Conservation (phyloP, 2,113 vertebrate genomes). For the Chroicocephalus ridibundus region DNA sequence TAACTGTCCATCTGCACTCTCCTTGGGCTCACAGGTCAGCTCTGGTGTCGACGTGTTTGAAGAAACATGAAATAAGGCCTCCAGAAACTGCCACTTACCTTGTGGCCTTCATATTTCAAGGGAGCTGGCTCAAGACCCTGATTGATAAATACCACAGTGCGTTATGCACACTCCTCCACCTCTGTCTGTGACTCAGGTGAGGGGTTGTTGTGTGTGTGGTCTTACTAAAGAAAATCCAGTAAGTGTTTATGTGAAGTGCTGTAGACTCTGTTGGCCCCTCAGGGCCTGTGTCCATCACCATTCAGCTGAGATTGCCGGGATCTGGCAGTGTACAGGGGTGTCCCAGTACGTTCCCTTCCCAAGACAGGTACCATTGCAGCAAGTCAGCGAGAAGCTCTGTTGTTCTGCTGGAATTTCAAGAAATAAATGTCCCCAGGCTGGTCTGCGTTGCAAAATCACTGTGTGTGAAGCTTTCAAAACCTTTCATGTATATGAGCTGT, state of each 20-base stretch:
- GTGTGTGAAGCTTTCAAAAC: not conserved
- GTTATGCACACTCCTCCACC: not conserved
- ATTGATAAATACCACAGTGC: not conserved
- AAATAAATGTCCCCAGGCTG: not conserved
- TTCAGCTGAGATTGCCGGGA: not conserved
- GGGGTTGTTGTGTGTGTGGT: not conserved
- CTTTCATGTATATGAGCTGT: not conserved
- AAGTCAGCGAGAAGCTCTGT: not conserved
- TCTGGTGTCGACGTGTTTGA: not conserved
- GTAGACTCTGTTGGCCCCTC: not conserved
- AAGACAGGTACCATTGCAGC: not conserved
- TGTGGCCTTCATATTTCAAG: not conserved
- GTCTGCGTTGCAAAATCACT: not conserved
- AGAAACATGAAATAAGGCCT: not conserved
- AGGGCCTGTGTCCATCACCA: not conserved
- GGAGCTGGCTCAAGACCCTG: not conserved
- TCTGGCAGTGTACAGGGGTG: too few species aligned
- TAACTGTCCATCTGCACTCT: not conserved
- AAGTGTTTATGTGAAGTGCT: not conserved
- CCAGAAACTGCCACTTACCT: not conserved
- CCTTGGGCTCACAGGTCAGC: not conserved
- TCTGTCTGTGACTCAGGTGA: not conserved
- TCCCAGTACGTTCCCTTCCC: not conserved
- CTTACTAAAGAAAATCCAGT: not conserved
- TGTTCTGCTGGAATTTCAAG: conserved; percentile 24